Conservation (phyloP, 2,888 invertebrate genomes). For the Lochmaea crataegi region DNA sequence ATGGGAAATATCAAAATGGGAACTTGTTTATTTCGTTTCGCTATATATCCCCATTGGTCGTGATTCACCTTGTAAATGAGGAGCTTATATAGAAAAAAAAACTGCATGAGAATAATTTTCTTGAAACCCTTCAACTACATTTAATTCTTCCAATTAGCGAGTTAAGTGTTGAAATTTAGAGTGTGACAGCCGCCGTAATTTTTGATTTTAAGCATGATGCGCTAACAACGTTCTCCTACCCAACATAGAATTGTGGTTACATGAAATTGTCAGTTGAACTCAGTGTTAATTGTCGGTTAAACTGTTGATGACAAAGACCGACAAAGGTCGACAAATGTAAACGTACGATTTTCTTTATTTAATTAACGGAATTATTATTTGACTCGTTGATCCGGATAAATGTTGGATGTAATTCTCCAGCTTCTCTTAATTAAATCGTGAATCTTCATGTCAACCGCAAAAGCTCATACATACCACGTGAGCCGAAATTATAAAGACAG, state of each 20-base stretch:
- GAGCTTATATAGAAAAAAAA: too few species aligned
- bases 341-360: constrained; percentile 31
- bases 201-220: neutral
- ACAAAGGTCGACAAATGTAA: constrained; percentile 21
- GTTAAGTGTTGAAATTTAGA: neutral
- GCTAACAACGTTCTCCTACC: neutral
- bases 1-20: too few species aligned
- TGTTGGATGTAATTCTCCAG: constrained; percentile 29
- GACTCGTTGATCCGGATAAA: constrained; percentile 30
- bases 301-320: constrained; percentile 30
- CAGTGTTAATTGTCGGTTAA: constrained; percentile 25
- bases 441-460: constrained; percentile 33
- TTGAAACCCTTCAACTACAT: neutral
- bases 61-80: too few species aligned
- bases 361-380: constrained; percentile 36
- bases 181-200: neutral
- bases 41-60: too few species aligned
- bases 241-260: constrained; percentile 22
- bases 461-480: constrained; percentile 1
- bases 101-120: too few species aligned
- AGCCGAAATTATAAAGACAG: too few species aligned
- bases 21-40: too few species aligned
- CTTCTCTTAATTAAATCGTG: constrained; percentile 32
- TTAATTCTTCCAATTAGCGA: constrained; percentile 7
- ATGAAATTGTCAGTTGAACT: constrained; percentile 27